These are phyloP conservation scores for Orthochromis malagaraziensis DNA, from an alignment of 2,113 vertebrate genomes.

Conservation along the genomic window DNA sequence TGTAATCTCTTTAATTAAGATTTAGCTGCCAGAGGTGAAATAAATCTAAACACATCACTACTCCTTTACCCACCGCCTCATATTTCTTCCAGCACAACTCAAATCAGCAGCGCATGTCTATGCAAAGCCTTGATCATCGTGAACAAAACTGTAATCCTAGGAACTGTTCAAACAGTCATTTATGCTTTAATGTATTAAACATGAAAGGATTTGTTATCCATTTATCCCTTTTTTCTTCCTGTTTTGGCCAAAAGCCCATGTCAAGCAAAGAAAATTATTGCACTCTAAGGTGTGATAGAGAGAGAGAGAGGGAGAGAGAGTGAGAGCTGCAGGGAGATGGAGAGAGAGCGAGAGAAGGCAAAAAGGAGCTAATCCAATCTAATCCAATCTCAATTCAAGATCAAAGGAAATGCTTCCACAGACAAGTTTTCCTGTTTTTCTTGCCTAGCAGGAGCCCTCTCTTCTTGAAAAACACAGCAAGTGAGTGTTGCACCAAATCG, in stretches of 20 bases:
- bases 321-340: not conserved
- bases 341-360: not conserved
- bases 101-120: not conserved
- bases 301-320: not conserved
- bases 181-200: slow-evolving; percentile 10
- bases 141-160: not conserved
- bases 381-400: slow-evolving; percentile 55
- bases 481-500: slow-evolving; percentile 1
- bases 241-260: slow-evolving; percentile 25
- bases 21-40: slow-evolving; percentile 36
- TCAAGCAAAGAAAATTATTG: slow-evolving; percentile 20
- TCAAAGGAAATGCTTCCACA: slow-evolving; percentile 42
- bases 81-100: not conserved
- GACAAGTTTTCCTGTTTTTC: slow-evolving; percentile 31
- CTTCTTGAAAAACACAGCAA: not conserved
- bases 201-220: slow-evolving; percentile 23
- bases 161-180: not conserved
- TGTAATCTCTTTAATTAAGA: slow-evolving; percentile 44
- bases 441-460: not conserved
- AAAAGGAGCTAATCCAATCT: slow-evolving; percentile 38
- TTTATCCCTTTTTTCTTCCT: slow-evolving; percentile 1
- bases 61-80: not conserved
- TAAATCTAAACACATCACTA: slow-evolving; percentile 11
- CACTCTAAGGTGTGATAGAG: not conserved
- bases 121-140: not conserved